Base-by-base conservation (phyloP, 1,140 invertebrate species). In the Drosophila hydei region DNA sequence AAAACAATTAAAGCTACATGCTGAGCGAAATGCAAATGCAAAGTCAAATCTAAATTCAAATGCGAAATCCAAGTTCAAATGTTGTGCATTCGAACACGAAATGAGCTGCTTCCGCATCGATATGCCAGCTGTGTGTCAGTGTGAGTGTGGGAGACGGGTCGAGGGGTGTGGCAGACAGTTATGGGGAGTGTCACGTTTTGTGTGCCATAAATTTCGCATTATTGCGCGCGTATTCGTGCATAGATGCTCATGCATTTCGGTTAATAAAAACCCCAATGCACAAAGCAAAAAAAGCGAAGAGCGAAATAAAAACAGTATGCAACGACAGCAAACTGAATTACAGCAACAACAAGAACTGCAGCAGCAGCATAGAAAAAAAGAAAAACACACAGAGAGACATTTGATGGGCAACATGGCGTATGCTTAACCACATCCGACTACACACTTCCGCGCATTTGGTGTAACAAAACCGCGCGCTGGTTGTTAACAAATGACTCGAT, bases 401-500 rank as follows among this genome's bases (percentile, higher is more conserved):
- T 88, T 88, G 83, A 79, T 88, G 83, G 78, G 67, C 83, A 77
- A 79, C 83, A 88, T 88, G 83, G 83, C 83, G 83, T 88, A 88
- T 88, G 78, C 83, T 88, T 88, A 88, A 88, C 83, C 83, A 73
- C 83, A 88, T 88, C 83, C 83, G 75, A 88, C 83, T 88, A 81
- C 83, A 87, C 79, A 88, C 83, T 88, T 88, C 83, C 83, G 83
- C 84, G 75, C 83, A 88, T 88, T 88, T 88, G 83, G 83, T 79
- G 83, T 77, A 88, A 77, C 78, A 87, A 87, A 87, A 81, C 81
- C 81, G 78, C 83, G 72, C 78, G 59, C 76, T 81, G 81, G 73
- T 83, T 87, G 83, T 88, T 87, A 87, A 87, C 83, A 87, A 87
- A 87, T 88, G 83, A 87, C 83, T 88, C 83, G 78, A 76, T 81